These are phyloP conservation scores for Drosophila persimilis DNA, from an alignment of 1,140 invertebrate genomes.

Conservation along the genomic window DNA sequence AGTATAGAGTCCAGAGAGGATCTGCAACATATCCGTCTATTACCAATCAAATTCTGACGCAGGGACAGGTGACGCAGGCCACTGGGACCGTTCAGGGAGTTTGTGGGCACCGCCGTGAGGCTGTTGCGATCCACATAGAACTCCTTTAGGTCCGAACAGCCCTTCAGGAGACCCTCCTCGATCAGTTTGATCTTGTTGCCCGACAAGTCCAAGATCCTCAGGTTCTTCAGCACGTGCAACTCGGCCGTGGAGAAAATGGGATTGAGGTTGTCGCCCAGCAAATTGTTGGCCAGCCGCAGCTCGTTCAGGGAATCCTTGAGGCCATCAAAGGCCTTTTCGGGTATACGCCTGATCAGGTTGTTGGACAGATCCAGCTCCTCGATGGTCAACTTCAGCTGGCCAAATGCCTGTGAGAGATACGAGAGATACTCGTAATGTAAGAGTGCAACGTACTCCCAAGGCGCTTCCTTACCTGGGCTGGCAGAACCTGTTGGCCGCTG, in stretches of 20 bases:
- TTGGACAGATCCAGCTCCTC: conserved; percentile 91
- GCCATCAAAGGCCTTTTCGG: conserved; percentile 89
- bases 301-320: conserved; percentile 87
- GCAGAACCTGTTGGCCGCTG: conserved; percentile 91
- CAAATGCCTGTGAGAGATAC: conserved; percentile 83
- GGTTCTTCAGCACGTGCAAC: conserved; percentile 88
- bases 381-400: conserved; percentile 86
- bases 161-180: conserved; percentile 93
- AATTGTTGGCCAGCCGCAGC: conserved; percentile 90
- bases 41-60: conserved; percentile 92
- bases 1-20: not conserved
- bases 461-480: conserved; percentile 86
- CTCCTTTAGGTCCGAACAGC: conserved; percentile 89
- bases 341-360: conserved; percentile 91
- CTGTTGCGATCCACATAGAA: conserved; percentile 92
- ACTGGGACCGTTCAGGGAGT: conserved; percentile 90
- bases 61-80: conserved; percentile 89
- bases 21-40: conserved; percentile 37
- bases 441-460: not conserved
- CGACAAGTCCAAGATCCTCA: conserved; percentile 90
- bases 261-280: conserved; percentile 93
- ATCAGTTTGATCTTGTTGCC: conserved; percentile 91
- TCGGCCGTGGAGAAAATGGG: conserved; percentile 94
- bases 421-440: conserved; percentile 3
- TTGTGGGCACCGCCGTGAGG: conserved; percentile 86